Base-by-base conservation (phyloP, 1,140 invertebrate species). In the Ceratina australensis region DNA sequence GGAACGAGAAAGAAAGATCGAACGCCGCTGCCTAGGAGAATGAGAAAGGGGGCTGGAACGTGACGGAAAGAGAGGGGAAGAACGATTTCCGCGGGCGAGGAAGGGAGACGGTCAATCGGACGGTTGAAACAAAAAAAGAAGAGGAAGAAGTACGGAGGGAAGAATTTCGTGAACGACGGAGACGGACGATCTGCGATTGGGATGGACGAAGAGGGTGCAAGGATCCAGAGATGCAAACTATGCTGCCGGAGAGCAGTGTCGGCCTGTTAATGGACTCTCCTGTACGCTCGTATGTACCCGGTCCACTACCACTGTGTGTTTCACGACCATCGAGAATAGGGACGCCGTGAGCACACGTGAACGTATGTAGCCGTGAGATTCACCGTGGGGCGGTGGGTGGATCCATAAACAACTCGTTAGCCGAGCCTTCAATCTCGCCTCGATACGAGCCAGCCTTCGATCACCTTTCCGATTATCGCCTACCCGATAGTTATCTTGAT, bases 401-500 rank as follows among this genome's bases (percentile, higher is more conserved):
- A 87, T 86, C 87, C 87, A 90, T 90, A 90, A 91, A 91, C 89
- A 91, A 91, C 89, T 91, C 88, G 89, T 90, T 89, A 90, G 87
- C 80, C 84, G 85, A 86, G 86, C 88, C 89, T 90, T 89, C 89
- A 91, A 89, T 90, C 90, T 90, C 86, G 82, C 74, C 77, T 74
- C 52, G 80, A 81, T 87, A 86, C 81, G 66, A 78, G 76, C 82
- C 66, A 72, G 52, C 76, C 71, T 73, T 79, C 82, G 87, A 80
- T 83, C 83, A 79, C 74, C 79, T 72, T 73, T 72, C 65, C 83
- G 82, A 84, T 84, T 84, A 84, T 80, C n/a, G n/a, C n/a, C n/a
- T n/a, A 84, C 59, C 81, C 71, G 78, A 69, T 73, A 73, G 79
- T 79, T 78, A 85, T 85, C 82, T 82, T 79, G 83, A 85, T 85